Percentiles rank a stretch among this genome's conserved stretches.
Conservation (phyloP, 2,113 vertebrate genomes). For the Chelonoidis abingdonii region DNA sequence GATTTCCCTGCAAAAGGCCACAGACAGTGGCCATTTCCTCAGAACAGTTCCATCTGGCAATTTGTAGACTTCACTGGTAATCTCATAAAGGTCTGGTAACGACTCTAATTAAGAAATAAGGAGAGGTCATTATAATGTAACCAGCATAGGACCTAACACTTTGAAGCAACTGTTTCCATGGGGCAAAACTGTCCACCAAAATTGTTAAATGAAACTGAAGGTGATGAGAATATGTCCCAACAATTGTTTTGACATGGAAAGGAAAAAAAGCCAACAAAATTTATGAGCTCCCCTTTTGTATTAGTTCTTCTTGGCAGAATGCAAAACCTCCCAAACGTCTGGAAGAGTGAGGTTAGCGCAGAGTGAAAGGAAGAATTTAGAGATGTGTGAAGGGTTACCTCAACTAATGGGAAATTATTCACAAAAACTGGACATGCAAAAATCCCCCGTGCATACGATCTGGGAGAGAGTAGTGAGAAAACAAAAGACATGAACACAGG, state of each 20-base stretch:
- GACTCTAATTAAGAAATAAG: slow-evolving; percentile 55
- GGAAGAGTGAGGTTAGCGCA: slow-evolving; percentile 3
- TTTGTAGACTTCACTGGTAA: slow-evolving; percentile 13
- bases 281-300: neutral
- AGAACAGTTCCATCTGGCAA: neutral
- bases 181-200: neutral
- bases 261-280: neutral
- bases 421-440: neutral
- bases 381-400: neutral
- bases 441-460: neutral
- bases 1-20: slow-evolving; percentile 9
- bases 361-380: neutral
- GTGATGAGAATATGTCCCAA: slow-evolving; percentile 8
- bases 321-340: neutral
- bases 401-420: neutral
- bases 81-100: slow-evolving; percentile 22
- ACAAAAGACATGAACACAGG: neutral
- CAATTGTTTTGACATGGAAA: slow-evolving; percentile 10
- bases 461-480: neutral
- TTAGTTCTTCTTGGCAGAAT: neutral
- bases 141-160: neutral
- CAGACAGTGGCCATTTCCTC: slow-evolving; percentile 5
- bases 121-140: neutral
- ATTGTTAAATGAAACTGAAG: slow-evolving; percentile 26
- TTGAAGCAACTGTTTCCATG: slow-evolving; percentile 38